Conservation (phyloP, 1,140 invertebrate species). For the Trachelipus rathkii region DNA sequence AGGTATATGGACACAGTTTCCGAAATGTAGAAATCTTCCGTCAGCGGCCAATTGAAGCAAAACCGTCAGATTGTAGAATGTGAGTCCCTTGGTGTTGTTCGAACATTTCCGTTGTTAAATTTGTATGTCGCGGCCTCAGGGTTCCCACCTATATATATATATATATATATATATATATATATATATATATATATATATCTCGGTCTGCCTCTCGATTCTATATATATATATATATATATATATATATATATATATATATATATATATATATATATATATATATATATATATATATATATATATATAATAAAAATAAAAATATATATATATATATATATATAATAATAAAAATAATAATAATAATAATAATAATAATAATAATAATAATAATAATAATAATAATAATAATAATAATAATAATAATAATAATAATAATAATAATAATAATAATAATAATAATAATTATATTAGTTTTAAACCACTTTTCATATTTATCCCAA, state of each 20-base stretch:
- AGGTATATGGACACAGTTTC: slow-evolving; percentile 98
- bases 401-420: no score
- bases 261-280: slow-evolving; percentile 24
- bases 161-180: slow-evolving; percentile 25
- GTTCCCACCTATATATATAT: slow-evolving; percentile 16
- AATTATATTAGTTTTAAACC: no score
- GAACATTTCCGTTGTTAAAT: slow-evolving; percentile 51
- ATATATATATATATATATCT: slow-evolving; percentile 23
- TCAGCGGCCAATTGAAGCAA: slow-evolving; percentile 92
- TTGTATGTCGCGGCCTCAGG: neutral
- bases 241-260: neutral
- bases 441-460: no score
- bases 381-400: no score
- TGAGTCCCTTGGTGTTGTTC: slow-evolving; percentile 96
- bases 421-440: no score
- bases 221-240: neutral
- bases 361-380: no score
- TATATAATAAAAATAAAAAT: slow-evolving; percentile 12
- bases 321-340: slow-evolving; percentile 18
- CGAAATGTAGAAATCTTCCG: slow-evolving; percentile 94
- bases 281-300: slow-evolving; percentile 27
- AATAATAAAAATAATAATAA: neutral
- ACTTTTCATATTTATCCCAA: no score
- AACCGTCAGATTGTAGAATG: slow-evolving; percentile 95
- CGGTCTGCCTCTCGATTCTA: no score